Conservation (phyloP, 2,797 vertebrate species). For the Liparis tanakae region DNA sequence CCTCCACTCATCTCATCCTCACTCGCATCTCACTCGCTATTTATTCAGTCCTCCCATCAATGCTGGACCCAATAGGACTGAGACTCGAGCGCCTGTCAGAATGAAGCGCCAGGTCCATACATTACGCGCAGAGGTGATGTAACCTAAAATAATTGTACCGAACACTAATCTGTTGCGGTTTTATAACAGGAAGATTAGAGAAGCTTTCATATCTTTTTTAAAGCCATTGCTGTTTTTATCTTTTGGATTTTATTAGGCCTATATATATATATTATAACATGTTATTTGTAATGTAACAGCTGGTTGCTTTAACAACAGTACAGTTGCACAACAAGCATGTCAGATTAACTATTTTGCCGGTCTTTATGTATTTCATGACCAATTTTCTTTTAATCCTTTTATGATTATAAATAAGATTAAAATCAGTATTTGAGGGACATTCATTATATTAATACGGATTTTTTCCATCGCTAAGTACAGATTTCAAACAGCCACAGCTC, state of each 20-base stretch:
- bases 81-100: conserved; percentile 73
- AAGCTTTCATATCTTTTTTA: neutral
- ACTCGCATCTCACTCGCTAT: conserved; percentile 73
- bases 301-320: neutral
- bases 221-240: neutral
- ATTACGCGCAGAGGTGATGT: conserved; percentile 62
- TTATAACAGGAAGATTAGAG: neutral
- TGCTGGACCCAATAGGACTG: conserved; percentile 78
- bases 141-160: conserved; percentile 40
- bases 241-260: neutral
- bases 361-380: neutral
- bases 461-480: neutral
- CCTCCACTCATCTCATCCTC: conserved; percentile 72
- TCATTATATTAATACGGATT: neutral
- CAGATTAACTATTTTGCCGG: neutral
- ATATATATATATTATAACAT: neutral
- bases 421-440: neutral
- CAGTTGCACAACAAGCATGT: neutral
- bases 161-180: conserved; percentile 31
- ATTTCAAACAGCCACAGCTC: conserved; percentile 8
- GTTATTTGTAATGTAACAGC: neutral
- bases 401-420: too few relatives aligned
- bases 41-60: conserved; percentile 82
- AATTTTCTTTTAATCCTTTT: neutral
- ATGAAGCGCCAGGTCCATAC: conserved; percentile 49